Conservation (phyloP, 2,888 invertebrate species). For the Oscheius sp. region DNA sequence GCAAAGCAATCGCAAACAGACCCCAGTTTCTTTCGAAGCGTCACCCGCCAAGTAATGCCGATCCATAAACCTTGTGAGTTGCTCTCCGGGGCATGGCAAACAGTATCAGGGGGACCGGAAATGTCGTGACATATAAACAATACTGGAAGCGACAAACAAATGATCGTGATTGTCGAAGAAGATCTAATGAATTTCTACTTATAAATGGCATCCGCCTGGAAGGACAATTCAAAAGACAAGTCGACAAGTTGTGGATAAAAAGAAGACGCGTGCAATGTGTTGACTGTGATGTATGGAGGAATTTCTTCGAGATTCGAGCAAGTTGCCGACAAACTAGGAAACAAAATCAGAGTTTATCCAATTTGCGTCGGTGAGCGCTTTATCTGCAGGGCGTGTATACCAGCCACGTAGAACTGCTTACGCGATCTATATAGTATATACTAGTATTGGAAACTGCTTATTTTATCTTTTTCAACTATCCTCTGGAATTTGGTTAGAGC, state of each 20-base stretch:
- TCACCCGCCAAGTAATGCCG: conserved; percentile 16
- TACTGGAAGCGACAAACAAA: conserved; percentile 21
- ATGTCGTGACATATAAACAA: conserved; percentile 15
- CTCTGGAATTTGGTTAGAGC: too few species aligned
- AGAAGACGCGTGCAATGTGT: too few species aligned
- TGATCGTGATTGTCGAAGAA: not conserved
- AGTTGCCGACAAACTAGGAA: too few species aligned
- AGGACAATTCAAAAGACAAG: too few species aligned
- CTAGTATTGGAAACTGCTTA: too few species aligned
- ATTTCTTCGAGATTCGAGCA: too few species aligned
- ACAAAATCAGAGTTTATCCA: too few species aligned
- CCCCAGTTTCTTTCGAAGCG: conserved; percentile 19
- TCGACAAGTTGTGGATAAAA: too few species aligned
- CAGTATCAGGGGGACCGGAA: conserved; percentile 30
- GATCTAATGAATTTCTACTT: not conserved
- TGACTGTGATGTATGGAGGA: too few species aligned
- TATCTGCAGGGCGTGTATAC: conserved; percentile 5
- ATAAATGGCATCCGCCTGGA: too few species aligned
- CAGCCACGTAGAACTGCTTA: not conserved
- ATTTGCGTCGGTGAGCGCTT: too few species aligned
- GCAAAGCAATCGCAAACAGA: conserved; percentile 22
- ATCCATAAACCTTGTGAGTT: conserved; percentile 20
- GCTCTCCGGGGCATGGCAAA: conserved; percentile 31
- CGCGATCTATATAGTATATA: not conserved
- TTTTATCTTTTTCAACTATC: not conserved